Evolutionary conservation across 2,888 invertebrate genomes (phyloP).

Genomic region (Aporophyla nigra): DNA sequence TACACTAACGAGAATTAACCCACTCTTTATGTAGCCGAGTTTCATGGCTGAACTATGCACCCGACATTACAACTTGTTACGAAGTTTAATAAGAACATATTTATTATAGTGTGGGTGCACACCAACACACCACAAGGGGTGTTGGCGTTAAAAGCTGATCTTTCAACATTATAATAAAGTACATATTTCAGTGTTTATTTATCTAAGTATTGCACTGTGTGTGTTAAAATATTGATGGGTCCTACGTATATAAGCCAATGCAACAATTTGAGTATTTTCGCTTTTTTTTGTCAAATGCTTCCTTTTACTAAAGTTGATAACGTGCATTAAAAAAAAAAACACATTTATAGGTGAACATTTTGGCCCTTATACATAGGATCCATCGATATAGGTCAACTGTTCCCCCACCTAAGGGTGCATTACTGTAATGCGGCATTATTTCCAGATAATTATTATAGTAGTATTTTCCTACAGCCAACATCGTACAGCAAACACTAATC

Average conservation of each 20-base stretch:
- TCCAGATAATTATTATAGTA: neutral
- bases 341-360: too few relatives aligned
- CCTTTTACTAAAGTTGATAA: too few relatives aligned
- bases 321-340: too few relatives aligned
- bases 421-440: neutral
- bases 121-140: neutral
- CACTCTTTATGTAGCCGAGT: conserved; percentile 55
- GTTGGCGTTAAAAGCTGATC: conserved; percentile 32
- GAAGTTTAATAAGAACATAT: conserved; percentile 43
- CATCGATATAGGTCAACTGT: neutral
- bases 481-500: neutral
- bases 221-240: neutral
- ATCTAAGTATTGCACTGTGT: neutral
- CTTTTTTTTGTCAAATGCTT: too few relatives aligned
- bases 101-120: conserved; percentile 6
- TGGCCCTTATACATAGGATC: too few relatives aligned
- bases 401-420: neutral
- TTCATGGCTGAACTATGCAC: conserved; percentile 55
- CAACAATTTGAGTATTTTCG: too few relatives aligned
- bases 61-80: conserved; percentile 43
- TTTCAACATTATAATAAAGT: conserved; percentile 9
- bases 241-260: too few relatives aligned
- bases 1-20: conserved; percentile 61
- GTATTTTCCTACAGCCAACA: neutral
- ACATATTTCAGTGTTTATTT: conserved; percentile 9